Base-by-base conservation (phyloP, 2,888 invertebrate genomes). In the Anodontia alba region DNA sequence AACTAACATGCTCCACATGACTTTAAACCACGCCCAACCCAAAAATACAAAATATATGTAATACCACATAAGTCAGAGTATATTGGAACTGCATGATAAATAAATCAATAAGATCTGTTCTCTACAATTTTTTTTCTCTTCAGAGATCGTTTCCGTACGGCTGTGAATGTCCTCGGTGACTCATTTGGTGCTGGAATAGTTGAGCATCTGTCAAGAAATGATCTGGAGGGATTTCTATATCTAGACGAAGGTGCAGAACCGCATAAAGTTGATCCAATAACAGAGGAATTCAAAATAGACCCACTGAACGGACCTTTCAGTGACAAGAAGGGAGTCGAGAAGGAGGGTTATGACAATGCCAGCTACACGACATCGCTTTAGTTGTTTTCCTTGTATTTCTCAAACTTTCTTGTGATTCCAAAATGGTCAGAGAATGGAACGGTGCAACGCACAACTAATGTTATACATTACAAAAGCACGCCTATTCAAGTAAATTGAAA, bases 61-160 rank as follows among this genome's bases (percentile, higher is more conserved):
- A n/a, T n/a, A n/a, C n/a, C n/a, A n/a, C n/a, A n/a, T n/a, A n/a
- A n/a, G n/a, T n/a, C n/a, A n/a, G n/a, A n/a, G n/a, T n/a, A n/a
- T n/a, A n/a, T n/a, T n/a, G n/a, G n/a, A n/a, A n/a, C n/a, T n/a
- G n/a, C n/a, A n/a, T n/a, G n/a, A n/a, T n/a, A n/a, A n/a, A n/a
- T n/a, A n/a, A n/a, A n/a, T n/a, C n/a, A n/a, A n/a, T n/a, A n/a
- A n/a, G n/a, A n/a, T n/a, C n/a, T n/a, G n/a, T n/a, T n/a, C n/a
- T n/a, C n/a, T n/a, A n/a, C n/a, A n/a, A n/a, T n/a, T n/a, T n/a
- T 20, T 46, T 76, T 42, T 43, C 54, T 38, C 81, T 80, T 2
- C 73, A 89, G 89, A 33, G 89, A 89, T 67, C 83, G 89, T 26
- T 89, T 89, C 76, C 71, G 88, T 8, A 89, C 89, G 15, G 88